Evolutionary conservation across 2,888 invertebrate genomes (phyloP).

Genomic region (Diaprepes abbreviatus): DNA sequence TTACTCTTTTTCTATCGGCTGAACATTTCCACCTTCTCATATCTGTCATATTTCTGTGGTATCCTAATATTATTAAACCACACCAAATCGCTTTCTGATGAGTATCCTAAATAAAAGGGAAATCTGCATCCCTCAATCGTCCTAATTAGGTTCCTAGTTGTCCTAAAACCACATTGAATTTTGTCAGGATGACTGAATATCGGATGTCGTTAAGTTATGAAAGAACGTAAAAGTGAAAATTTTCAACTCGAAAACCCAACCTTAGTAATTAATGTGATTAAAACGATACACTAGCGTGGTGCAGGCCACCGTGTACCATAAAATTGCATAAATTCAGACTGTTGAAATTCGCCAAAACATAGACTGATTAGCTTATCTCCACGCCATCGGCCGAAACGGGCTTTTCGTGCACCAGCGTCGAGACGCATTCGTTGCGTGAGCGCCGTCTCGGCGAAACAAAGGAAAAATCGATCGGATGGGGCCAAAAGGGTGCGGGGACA

Average conservation of each 20-base stretch:
- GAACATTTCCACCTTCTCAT: no score
- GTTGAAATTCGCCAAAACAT: conserved; percentile 17
- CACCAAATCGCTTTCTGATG: no score
- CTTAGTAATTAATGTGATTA: not conserved
- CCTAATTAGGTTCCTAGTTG: no score
- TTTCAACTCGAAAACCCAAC: not conserved
- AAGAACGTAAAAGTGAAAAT: no score
- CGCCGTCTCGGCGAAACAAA: conserved; percentile 49
- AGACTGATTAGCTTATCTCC: conserved; percentile 43
- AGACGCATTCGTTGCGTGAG: conserved; percentile 50
- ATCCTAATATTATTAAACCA: no score
- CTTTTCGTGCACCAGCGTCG: conserved; percentile 45
- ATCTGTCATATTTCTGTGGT: no score
- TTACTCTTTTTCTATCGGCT: no score
- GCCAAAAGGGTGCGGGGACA: conserved; percentile 28
- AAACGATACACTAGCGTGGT: not conserved
- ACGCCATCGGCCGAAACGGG: conserved; percentile 44
- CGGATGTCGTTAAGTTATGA: no score
- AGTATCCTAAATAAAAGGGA: no score
- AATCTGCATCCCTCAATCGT: no score
- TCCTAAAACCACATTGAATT: no score
- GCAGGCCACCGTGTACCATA: not conserved
- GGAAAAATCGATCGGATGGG: conserved; percentile 48
- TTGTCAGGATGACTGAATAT: no score
- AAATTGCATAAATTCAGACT: conserved; percentile 6